Evolutionary conservation across 2,797 vertebrate genomes (phyloP).

Genomic region (Smutsia temminckii): DNA sequence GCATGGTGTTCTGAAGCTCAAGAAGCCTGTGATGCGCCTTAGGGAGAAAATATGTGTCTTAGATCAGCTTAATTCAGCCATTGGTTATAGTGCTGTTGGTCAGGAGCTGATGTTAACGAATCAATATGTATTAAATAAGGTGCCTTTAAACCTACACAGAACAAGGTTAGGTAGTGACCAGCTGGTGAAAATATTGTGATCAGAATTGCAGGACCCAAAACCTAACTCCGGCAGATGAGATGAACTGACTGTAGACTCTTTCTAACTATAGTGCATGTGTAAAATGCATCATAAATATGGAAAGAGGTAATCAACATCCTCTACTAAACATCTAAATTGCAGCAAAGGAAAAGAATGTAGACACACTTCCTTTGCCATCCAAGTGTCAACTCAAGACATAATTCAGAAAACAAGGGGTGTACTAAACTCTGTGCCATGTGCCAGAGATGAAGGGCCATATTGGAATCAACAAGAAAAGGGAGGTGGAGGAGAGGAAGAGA

Average conservation of each 20-base stretch:
- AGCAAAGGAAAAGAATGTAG: background rate
- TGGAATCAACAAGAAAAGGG: background rate
- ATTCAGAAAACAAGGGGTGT: slow-evolving; percentile 46
- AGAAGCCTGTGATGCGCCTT: background rate
- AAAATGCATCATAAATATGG: background rate
- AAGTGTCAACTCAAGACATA: slow-evolving; percentile 34
- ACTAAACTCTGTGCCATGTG: background rate
- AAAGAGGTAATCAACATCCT: background rate
- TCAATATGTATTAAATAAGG: background rate
- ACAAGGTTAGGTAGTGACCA: background rate
- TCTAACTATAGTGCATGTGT: background rate
- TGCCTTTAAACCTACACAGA: background rate
- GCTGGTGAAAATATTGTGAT: background rate
- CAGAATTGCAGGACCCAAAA: background rate
- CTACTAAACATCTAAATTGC: background rate
- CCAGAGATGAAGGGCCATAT: slow-evolving; percentile 14
- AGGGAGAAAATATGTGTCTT: background rate
- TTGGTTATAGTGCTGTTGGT: background rate
- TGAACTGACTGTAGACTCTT: background rate
- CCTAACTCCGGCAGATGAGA: background rate
- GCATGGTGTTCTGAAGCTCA: background rate
- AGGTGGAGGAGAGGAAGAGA: background rate
- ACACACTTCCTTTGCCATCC: background rate
- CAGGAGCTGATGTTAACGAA: background rate
- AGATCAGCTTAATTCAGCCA: background rate